Conservation (phyloP, 2,797 vertebrate genomes). For the Leptatherina wallacei region DNA sequence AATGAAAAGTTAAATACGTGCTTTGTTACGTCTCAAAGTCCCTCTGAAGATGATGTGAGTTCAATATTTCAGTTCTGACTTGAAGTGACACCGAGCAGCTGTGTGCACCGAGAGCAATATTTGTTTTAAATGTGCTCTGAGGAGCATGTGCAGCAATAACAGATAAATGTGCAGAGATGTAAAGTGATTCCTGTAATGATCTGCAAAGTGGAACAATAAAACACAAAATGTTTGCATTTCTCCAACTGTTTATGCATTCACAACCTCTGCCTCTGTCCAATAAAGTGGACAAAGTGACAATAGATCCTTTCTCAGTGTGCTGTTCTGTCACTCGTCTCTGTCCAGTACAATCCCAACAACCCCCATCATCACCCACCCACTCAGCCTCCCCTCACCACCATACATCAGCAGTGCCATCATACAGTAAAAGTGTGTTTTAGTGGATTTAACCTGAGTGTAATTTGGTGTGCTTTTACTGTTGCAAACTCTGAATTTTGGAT, state of each 20-base stretch:
- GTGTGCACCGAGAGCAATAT: neutral
- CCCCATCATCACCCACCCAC: constrained; percentile 31
- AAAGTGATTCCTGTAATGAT: neutral
- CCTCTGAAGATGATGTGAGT: neutral
- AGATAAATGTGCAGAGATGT: neutral
- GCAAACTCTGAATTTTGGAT: neutral
- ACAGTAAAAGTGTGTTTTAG: constrained; percentile 31
- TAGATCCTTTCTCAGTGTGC: constrained; percentile 67
- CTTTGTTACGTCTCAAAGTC: neutral
- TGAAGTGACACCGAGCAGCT: neutral
- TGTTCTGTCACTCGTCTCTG: constrained; percentile 64
- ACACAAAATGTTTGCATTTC: constrained; percentile 10
- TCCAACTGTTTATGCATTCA: constrained; percentile 18
- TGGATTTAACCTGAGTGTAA: neutral
- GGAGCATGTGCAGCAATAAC: neutral
- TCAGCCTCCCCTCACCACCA: constrained; percentile 19
- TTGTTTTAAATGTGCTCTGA: neutral
- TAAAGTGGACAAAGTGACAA: constrained; percentile 67
- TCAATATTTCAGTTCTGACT: neutral
- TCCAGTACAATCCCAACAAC: constrained; percentile 62
- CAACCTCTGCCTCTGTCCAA: constrained; percentile 55
- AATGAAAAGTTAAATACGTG: neutral
- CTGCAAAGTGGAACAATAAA: constrained; percentile 8
- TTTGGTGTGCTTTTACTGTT: constrained; percentile 1
- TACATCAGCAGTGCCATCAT: constrained; percentile 36